Conservation (phyloP, 2,797 vertebrate species). For the Hemibagrus guttatus region DNA sequence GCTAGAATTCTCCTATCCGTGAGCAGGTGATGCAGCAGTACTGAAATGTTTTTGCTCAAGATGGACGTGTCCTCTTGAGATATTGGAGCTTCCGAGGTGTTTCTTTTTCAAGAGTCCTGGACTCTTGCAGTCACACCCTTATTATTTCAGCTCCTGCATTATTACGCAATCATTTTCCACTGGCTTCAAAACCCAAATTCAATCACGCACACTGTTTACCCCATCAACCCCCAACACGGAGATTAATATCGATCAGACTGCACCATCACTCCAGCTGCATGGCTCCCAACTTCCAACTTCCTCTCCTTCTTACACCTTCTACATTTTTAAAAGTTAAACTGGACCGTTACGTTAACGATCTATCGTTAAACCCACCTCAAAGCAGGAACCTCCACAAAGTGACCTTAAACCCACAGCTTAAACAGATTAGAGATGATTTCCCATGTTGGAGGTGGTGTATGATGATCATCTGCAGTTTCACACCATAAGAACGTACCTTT, state of each 20-base stretch:
- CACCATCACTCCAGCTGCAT: background rate
- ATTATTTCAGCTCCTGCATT: background rate
- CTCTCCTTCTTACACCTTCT: background rate
- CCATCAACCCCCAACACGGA: background rate
- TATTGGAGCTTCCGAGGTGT: background rate
- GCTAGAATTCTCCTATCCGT: background rate
- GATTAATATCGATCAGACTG: background rate
- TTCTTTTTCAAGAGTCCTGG: background rate
- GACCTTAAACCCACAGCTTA: background rate
- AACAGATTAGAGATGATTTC: background rate
- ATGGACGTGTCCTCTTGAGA: background rate
- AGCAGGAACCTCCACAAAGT: background rate
- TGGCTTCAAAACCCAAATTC: background rate
- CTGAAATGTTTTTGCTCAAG: background rate
- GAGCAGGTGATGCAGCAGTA: too few relatives aligned
- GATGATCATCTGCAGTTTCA: too few relatives aligned
- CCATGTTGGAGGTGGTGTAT: background rate
- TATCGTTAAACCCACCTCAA: background rate
- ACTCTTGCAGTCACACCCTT: background rate
- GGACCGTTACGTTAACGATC: background rate
- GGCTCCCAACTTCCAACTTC: background rate
- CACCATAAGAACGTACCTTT: constrained; percentile 83
- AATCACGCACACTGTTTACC: constrained; percentile 5
- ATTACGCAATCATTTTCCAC: background rate
- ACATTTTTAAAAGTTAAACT: background rate